phyloP scores from a whole-genome alignment of 2,888 invertebrate species.

The Coecobrya sp. region DNA sequence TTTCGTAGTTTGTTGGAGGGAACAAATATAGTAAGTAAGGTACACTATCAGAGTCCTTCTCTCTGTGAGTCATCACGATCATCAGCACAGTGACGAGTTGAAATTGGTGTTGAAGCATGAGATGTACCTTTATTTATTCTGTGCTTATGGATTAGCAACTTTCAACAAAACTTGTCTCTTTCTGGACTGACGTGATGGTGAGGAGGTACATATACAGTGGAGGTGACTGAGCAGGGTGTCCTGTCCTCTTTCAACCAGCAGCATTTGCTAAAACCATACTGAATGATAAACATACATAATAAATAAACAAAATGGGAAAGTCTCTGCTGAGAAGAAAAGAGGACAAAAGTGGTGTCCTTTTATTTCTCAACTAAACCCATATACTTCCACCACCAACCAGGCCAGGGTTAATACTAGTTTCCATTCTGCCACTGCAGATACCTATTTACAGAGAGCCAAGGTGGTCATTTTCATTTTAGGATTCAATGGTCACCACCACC shows the following conservation, averaged over 20 bases:
- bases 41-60: neutral
- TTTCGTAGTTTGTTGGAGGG: constrained; percentile 30
- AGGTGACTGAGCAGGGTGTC: constrained; percentile 31
- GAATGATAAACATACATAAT: constrained; percentile 54
- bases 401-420: too few relatives aligned
- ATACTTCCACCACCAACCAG: too few relatives aligned
- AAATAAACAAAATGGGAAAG: constrained; percentile 41
- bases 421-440: too few relatives aligned
- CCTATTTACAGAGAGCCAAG: neutral
- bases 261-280: neutral
- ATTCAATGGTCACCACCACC: constrained; percentile 15
- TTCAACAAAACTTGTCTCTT: constrained; percentile 18
- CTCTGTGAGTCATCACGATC: constrained; percentile 38
- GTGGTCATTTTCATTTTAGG: constrained; percentile 23
- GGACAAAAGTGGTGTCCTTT: neutral
- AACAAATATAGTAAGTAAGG: constrained; percentile 43
- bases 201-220: neutral
- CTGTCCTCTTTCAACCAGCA: neutral
- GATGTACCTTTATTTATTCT: constrained; percentile 53
- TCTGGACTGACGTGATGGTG: neutral
- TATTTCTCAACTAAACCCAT: neutral
- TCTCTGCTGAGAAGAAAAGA: neutral
- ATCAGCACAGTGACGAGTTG: constrained; percentile 21
- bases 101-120: constrained; percentile 79
- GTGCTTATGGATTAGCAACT: constrained; percentile 64